A percentile compares a stretch with the other conserved stretches of the same genome.
These are phyloP conservation scores for Eupleurogrammus muticus DNA, from an alignment of 2,797 vertebrate genomes.

Conservation along the genomic window DNA sequence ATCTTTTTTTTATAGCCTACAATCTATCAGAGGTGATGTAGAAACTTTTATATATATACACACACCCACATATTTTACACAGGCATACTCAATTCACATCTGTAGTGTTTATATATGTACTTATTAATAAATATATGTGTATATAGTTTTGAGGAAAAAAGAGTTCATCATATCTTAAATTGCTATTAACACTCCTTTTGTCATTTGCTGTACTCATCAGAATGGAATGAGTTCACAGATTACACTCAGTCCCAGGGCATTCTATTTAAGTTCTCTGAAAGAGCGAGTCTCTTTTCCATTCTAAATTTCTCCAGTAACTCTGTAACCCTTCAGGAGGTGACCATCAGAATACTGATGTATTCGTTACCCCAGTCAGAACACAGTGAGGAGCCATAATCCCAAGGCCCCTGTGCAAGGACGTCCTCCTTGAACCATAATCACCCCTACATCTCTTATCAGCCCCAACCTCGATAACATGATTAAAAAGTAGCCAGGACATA, in stretches of 20 bases:
- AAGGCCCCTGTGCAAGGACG: constrained; percentile 73
- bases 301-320: constrained; percentile 68
- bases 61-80: constrained; percentile 42
- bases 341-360: constrained; percentile 78
- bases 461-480: constrained; percentile 72
- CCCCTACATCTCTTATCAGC: constrained; percentile 81
- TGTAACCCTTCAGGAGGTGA: constrained; percentile 54
- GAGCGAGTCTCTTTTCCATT: constrained; percentile 41
- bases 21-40: constrained; percentile 25
- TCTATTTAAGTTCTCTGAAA: constrained; percentile 48
- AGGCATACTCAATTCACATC: constrained; percentile 33
- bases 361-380: constrained; percentile 65
- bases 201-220: constrained; percentile 61
- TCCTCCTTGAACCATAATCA: constrained; percentile 82
- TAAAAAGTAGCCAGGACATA: constrained; percentile 76
- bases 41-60: constrained; percentile 21
- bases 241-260: constrained; percentile 54
- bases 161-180: constrained; percentile 65
- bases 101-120: constrained; percentile 31
- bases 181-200: constrained; percentile 55
- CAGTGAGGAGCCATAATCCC: constrained; percentile 73
- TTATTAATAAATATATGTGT: no score
- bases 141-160: constrained; percentile 42
- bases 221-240: constrained; percentile 68
- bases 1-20: constrained; percentile 36